Base-by-base conservation (phyloP, 2,888 invertebrate genomes). In the Melanostoma mellinum region DNA sequence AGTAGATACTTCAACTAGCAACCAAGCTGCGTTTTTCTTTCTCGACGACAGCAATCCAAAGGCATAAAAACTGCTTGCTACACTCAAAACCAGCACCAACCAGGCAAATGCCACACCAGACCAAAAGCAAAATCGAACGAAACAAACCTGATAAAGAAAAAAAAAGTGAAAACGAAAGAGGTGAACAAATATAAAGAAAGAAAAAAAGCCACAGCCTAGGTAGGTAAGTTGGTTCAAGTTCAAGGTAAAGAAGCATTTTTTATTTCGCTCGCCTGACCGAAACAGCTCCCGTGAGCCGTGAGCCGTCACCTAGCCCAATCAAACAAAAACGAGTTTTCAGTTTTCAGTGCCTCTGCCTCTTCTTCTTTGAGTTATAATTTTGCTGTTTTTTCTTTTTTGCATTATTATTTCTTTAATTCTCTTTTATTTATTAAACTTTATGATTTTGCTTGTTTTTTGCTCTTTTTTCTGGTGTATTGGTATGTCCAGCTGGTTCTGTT, bases 151-250 rank as follows among this genome's bases (percentile, higher is more conserved):
- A 72, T 38, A 73, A 60, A n/a, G 56, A 56, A 58, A 58, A 48
- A 63, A 52, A 75, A 69, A 72, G 55, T 58, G 69, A 75, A 71
- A 75, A 71, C 75, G 69, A 81, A 63, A 75, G 65, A 80, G 48
- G 30, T 10, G 56, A 36, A 20, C 35, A 46, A 55, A 60, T 32
- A 44, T 52, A 72, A 33, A 53, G 30, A 60, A 33, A 36, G n/a
- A n/a, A n/a, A 48, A 63, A 58, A 44, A 8, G 38, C 73, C 56
- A 61, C 60, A 65, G 67, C 30, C 65, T 67, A 76, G 75, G 71
- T 72, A 71, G 76, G 72, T 76, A 72, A 81, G 81, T 76, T 61
- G 72, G 76, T 81, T 53, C 81, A 81, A 81, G 81, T 81, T 81
- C 81, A 81, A 81, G 81, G 81, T 81, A 56, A 76, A 81, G 76